Base-by-base conservation (phyloP, 2,113 vertebrate genomes). In the Hemicordylus capensis region DNA sequence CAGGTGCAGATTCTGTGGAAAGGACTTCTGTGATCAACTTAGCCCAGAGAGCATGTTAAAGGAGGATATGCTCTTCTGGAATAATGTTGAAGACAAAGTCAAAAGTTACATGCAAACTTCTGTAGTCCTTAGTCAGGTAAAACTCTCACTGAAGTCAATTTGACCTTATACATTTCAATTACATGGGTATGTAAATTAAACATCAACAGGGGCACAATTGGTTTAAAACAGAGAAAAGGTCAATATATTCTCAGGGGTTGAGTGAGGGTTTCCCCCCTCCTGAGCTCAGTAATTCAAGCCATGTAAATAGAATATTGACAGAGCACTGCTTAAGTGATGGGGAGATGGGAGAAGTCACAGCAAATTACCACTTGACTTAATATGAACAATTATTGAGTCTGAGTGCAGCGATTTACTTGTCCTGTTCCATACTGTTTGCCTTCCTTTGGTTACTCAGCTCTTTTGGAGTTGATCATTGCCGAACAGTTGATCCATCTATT, bases 381-480 rank as follows among this genome's bases (percentile, higher is more conserved):
- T 48, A 78, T 54, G 48, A 90, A 88, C 6, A 8, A 86, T 66
- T 54, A 76, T 19, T 64, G 88, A 84, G 86, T 81, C 75, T 37
- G 66, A 89, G 63, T 79, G 64, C 59, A 80, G 8, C 44, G 22
- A 67, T 83, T 91, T 83, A 6, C 8, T 83, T 70, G 31, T 22
- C 44, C 24, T 85, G 0, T 80, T 87, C 61, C 51, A 74, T 34
- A 70, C 80, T 74, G 17, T 88, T 69, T 54, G 9, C 74, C 73
- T 89, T 86, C 64, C 67, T 88, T 92, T 80, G 67, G 66, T 82
- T 91, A 42, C 61, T 67, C 26, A 69, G 39, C 88, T 89, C 1
- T 81, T 90, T 89, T 88, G 76, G 59, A 20, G 56, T 86, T 92
- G 88, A 80, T 90, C 80, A 85, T 78, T 88, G 69, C 58, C 85